A percentile compares a stretch with the other conserved stretches of the same genome.
Conservation (phyloP, 2,113 vertebrate genomes). For the Pteronura brasiliensis region DNA sequence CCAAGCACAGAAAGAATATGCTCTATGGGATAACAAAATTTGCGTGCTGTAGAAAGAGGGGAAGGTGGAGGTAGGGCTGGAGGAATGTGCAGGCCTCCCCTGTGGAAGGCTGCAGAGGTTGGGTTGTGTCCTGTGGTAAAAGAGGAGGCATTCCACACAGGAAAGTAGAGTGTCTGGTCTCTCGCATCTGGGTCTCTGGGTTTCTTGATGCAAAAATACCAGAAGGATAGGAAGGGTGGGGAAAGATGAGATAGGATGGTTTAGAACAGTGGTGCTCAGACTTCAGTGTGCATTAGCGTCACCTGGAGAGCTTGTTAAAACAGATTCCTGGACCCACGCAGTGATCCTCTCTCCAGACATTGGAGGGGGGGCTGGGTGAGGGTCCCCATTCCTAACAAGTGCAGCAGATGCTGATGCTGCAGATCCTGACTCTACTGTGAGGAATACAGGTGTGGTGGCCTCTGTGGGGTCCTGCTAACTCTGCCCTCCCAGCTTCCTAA, state of each 20-base stretch:
- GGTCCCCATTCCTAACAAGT: background rate
- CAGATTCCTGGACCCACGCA: background rate
- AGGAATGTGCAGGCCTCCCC: background rate
- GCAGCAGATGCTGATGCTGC: background rate
- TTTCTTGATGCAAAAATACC: background rate
- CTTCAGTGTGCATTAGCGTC: background rate
- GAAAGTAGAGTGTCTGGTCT: background rate
- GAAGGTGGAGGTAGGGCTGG: background rate
- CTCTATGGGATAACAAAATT: no score
- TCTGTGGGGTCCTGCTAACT: background rate
- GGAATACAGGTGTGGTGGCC: no score
- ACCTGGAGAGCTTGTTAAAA: background rate
- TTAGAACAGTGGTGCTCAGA: background rate
- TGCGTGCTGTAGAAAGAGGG: background rate
- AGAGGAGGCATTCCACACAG: background rate
- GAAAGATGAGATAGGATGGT: background rate
- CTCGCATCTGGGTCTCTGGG: background rate
- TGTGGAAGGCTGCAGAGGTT: background rate
- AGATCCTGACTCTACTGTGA: background rate
- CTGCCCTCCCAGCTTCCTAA: background rate
- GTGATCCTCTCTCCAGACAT: background rate
- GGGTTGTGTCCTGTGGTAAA: background rate
- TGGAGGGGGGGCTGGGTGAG: rapidly evolving
- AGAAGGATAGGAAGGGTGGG: rapidly evolving
- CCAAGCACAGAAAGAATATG: background rate